Evolutionary conservation across 2,888 invertebrate species (phyloP).

Genomic region (Hydraecia micacea): DNA sequence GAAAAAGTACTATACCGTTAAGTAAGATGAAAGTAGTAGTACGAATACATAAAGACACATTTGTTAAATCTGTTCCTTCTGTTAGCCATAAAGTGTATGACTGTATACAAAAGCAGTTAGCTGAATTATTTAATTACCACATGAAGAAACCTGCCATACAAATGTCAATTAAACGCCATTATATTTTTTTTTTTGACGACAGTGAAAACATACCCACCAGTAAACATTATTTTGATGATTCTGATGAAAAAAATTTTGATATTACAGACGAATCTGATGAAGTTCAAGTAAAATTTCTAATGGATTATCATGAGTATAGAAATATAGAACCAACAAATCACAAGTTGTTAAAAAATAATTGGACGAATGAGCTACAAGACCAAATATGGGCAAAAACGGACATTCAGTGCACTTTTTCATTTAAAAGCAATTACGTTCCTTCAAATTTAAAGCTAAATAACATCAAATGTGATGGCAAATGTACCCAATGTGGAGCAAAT

Average conservation of each 20-base stretch:
- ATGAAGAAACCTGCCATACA: constrained; percentile 43
- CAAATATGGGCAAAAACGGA: too few species aligned
- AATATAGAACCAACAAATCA: constrained; percentile 35
- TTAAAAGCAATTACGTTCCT: too few species aligned
- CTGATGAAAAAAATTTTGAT: constrained; percentile 32
- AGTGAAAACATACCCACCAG: too few species aligned
- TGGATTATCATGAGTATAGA: constrained; percentile 15
- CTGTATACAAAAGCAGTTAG: too few species aligned
- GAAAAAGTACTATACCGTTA: constrained; percentile 45
- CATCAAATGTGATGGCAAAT: not conserved
- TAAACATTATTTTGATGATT: too few species aligned
- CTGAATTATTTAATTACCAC: constrained; percentile 37
- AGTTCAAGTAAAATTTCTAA: constrained; percentile 26
- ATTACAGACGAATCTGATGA: constrained; percentile 33
- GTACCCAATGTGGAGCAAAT: constrained; percentile 48
- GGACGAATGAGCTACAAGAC: too few species aligned
- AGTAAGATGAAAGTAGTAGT: constrained; percentile 36
- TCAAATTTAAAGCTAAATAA: too few species aligned
- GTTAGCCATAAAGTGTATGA: too few species aligned
- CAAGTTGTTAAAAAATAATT: constrained; percentile 31
- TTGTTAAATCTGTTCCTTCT: too few species aligned
- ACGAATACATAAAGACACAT: constrained; percentile 39
- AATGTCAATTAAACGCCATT: constrained; percentile 38
- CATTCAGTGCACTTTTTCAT: too few species aligned
- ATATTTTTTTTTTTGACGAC: constrained; percentile 24